These are phyloP conservation scores for Gibbula magus DNA, from an alignment of 2,888 invertebrate species.

Conservation along the genomic window DNA sequence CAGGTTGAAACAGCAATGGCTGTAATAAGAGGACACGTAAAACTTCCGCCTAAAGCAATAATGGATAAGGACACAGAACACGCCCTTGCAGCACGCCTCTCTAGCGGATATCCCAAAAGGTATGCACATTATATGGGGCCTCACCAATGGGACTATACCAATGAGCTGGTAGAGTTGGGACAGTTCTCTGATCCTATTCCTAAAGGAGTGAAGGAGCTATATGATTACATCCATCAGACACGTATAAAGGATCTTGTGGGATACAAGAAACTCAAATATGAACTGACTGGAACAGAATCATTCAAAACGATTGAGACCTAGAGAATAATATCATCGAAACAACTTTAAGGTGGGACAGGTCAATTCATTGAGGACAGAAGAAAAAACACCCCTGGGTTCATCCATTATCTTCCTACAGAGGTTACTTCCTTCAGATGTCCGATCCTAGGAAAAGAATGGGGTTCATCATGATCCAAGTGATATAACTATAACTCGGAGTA, in stretches of 20 bases:
- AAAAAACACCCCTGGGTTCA: no score
- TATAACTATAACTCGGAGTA: no score
- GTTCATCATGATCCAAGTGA: no score
- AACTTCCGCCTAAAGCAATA: constrained; percentile 80
- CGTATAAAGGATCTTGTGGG: constrained; percentile 41
- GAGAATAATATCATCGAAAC: no score
- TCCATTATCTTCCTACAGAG: no score
- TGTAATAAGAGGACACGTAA: constrained; percentile 80
- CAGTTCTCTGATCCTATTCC: constrained; percentile 80
- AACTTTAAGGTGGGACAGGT: no score
- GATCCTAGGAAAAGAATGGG: no score
- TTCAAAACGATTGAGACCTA: background rate
- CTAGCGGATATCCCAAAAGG: constrained; percentile 82
- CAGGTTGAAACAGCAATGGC: constrained; percentile 74
- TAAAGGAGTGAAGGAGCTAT: constrained; percentile 83
- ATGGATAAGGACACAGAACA: constrained; percentile 83
- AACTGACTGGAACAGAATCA: constrained; percentile 26
- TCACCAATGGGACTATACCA: constrained; percentile 83
- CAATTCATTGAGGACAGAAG: no score
- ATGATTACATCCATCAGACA: constrained; percentile 77
- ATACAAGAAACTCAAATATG: constrained; percentile 53
- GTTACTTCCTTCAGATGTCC: no score
- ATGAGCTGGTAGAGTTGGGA: constrained; percentile 81
- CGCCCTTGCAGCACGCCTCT: constrained; percentile 80
- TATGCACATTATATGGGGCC: constrained; percentile 90